Percentiles rank a stretch among this genome's conserved stretches.
phyloP scores from a whole-genome alignment of 1,140 invertebrate genomes.

The Acromyrmex charruanus region DNA sequence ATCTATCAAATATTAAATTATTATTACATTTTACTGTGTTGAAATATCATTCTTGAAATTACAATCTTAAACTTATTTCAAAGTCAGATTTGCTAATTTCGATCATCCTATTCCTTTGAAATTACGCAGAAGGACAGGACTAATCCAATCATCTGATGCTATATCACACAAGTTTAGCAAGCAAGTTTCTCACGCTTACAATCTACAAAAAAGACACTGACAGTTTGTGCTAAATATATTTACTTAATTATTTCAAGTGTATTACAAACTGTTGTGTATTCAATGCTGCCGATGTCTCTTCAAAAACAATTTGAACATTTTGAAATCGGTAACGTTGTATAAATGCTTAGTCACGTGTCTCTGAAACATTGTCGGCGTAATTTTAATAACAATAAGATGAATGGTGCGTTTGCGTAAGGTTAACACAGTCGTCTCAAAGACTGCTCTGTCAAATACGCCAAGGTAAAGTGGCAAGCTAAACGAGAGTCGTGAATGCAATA shows the following conservation, averaged over 20 bases:
- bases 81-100: background rate
- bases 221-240: background rate
- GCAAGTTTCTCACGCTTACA: background rate
- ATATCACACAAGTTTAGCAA: background rate
- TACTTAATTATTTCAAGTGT: background rate
- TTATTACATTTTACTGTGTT: slow-evolving; percentile 1
- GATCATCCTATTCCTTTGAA: background rate
- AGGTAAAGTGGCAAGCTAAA: slow-evolving; percentile 73
- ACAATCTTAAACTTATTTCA: background rate
- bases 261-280: background rate
- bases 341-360: slow-evolving; percentile 13
- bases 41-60: background rate
- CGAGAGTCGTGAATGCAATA: slow-evolving; percentile 74
- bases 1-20: background rate
- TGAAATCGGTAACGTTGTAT: slow-evolving; percentile 3
- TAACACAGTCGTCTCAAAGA: slow-evolving; percentile 72
- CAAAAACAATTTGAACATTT: slow-evolving; percentile 42
- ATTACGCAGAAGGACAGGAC: background rate
- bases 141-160: background rate
- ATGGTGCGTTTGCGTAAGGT: slow-evolving; percentile 13
- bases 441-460: slow-evolving; percentile 65
- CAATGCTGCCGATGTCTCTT: background rate
- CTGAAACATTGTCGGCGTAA: slow-evolving; percentile 11
- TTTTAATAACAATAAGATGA: slow-evolving; percentile 27
- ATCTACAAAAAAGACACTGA: background rate